phyloP scores from a whole-genome alignment of 1,140 invertebrate species.

The Carcinoscorpius rotundicauda region DNA sequence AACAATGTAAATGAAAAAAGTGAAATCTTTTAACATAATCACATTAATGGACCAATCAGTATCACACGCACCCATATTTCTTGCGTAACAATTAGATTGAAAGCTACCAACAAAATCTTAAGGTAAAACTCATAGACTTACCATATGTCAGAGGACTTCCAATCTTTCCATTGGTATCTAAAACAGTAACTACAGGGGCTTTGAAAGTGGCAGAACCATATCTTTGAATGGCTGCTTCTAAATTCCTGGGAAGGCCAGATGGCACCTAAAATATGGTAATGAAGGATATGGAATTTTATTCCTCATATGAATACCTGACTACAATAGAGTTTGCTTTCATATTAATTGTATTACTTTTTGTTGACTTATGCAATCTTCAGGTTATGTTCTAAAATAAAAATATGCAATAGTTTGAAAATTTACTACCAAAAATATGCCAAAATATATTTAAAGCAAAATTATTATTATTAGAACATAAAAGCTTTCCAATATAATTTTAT shows the following conservation, averaged over 20 bases:
- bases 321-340: neutral
- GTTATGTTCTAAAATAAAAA: no score
- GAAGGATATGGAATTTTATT: no score
- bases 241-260: slow-evolving; percentile 78
- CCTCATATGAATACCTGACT: no score
- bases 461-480: no score
- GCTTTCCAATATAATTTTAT: no score
- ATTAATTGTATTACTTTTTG: slow-evolving; percentile 26
- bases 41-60: neutral
- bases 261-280: slow-evolving; percentile 41
- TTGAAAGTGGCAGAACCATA: slow-evolving; percentile 95
- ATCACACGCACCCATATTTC: neutral
- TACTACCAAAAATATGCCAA: no score
- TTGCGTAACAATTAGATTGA: no score
- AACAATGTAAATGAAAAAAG: no score
- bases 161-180: slow-evolving; percentile 93
- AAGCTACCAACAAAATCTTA: no score
- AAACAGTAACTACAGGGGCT: slow-evolving; percentile 87
- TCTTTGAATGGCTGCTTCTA: slow-evolving; percentile 88
- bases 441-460: no score
- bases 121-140: slow-evolving; percentile 25
- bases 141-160: slow-evolving; percentile 91
- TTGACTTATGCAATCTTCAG: slow-evolving; percentile 19
- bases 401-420: no score
- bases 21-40: neutral